Evolutionary conservation across 2,888 invertebrate species (phyloP).

Genomic region (Fragum whitleyi): DNA sequence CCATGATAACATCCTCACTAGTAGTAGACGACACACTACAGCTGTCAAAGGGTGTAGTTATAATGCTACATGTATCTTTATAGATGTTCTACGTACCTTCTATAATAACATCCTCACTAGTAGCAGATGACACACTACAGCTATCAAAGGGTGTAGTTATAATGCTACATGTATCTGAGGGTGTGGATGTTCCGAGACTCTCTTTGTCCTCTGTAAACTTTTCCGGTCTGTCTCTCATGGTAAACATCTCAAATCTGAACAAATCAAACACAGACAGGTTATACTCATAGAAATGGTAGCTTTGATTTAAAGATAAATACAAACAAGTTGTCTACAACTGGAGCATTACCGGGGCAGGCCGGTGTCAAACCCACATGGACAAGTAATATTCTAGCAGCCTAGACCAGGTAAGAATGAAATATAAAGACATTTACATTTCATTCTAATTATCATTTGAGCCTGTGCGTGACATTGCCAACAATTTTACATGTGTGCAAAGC

Average conservation of each 20-base stretch:
- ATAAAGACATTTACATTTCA: no score
- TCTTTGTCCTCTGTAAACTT: slow-evolving; percentile 67
- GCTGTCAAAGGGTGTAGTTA: slow-evolving; percentile 33
- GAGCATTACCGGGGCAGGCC: no score
- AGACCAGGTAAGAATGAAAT: no score
- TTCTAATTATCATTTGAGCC: no score
- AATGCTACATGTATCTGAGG: slow-evolving; percentile 14
- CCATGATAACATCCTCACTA: slow-evolving; percentile 72
- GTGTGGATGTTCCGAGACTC: slow-evolving; percentile 56
- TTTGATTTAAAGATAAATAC: no score
- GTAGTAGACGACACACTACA: slow-evolving; percentile 58
- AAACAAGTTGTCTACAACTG: no score
- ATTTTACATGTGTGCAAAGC: no score
- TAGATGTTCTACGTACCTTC: slow-evolving; percentile 70
- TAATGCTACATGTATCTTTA: slow-evolving; percentile 27
- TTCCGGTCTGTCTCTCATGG: slow-evolving; percentile 68
- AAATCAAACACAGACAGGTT: background rate
- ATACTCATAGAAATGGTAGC: background rate
- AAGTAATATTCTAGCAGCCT: no score
- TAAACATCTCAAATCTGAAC: slow-evolving; percentile 64
- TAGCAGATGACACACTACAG: slow-evolving; percentile 56
- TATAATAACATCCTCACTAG: slow-evolving; percentile 71
- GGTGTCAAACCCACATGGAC: no score
- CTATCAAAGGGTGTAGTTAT: slow-evolving; percentile 33
- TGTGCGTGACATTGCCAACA: no score